These are phyloP conservation scores for Callimorpha dominula DNA, from an alignment of 2,888 invertebrate genomes.

Conservation along the genomic window DNA sequence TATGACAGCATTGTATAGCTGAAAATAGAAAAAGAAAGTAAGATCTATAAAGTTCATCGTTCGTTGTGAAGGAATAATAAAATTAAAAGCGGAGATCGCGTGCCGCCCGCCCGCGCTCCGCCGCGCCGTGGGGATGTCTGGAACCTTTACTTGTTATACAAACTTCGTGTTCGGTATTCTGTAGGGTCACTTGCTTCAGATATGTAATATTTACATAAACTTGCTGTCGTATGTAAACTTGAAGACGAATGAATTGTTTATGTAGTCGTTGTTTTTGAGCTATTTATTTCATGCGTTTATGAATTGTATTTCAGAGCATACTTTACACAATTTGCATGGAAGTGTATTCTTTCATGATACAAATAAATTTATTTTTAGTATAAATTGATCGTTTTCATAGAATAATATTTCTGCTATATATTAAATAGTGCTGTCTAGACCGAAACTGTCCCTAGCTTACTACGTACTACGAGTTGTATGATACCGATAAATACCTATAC, in stretches of 20 bases:
- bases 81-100: constrained; percentile 61
- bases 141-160: constrained; percentile 23
- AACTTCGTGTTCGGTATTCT: constrained; percentile 12
- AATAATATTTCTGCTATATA: no score
- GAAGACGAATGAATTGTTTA: neutral
- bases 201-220: constrained; percentile 17
- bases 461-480: no score
- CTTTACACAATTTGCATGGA: neutral
- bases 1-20: neutral
- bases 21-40: constrained; percentile 56
- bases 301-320: neutral
- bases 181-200: constrained; percentile 13
- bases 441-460: no score
- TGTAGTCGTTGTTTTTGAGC: neutral
- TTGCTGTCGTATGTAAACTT: neutral
- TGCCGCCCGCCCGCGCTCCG: constrained; percentile 57
- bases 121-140: constrained; percentile 28
- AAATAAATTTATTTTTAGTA: neutral
- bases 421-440: no score
- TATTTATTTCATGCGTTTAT: neutral
- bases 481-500: no score
- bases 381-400: no score
- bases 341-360: neutral
- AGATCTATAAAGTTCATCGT: constrained; percentile 71
- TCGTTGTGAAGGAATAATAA: constrained; percentile 60